phyloP scores from a whole-genome alignment of 2,797 vertebrate genomes.

The Phataginus tricuspis region DNA sequence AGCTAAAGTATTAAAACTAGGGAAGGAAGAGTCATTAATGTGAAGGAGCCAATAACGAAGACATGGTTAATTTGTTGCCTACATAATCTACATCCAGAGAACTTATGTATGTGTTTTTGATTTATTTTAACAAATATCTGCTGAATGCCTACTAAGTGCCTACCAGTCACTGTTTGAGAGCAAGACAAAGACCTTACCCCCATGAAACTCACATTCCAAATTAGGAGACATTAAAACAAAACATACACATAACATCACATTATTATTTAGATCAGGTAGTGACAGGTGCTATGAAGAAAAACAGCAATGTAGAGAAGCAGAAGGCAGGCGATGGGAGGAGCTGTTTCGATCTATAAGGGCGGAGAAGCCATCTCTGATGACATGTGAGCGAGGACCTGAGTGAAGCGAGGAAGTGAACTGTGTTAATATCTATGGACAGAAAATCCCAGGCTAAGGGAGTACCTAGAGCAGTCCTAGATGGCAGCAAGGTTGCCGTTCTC shows the following conservation, averaged over 20 bases:
- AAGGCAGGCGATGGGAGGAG: not conserved
- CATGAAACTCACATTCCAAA: not conserved
- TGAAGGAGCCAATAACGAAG: not conserved
- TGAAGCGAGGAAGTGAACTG: not conserved
- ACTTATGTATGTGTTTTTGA: not conserved
- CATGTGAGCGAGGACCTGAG: not conserved
- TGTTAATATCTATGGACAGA: not conserved
- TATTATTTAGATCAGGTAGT: not conserved
- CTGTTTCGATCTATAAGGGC: not conserved
- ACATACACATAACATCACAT: not conserved
- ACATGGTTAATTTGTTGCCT: not conserved
- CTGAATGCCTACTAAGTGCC: not conserved
- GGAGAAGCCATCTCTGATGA: not conserved
- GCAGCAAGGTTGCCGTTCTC: not conserved
- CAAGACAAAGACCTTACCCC: not conserved
- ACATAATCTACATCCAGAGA: not conserved
- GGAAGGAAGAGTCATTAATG: not conserved
- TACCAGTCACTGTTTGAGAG: not conserved
- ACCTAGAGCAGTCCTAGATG: not conserved
- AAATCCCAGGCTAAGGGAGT: not conserved
- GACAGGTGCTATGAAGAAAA: not conserved
- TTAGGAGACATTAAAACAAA: not conserved
- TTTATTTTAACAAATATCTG: constrained; percentile 7
- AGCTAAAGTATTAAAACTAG: not conserved
- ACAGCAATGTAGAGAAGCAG: not conserved